A percentile compares a stretch with the other conserved stretches of the same genome.
Conservation (phyloP, 2,888 invertebrate species). For the Cosmopolites sordidus region DNA sequence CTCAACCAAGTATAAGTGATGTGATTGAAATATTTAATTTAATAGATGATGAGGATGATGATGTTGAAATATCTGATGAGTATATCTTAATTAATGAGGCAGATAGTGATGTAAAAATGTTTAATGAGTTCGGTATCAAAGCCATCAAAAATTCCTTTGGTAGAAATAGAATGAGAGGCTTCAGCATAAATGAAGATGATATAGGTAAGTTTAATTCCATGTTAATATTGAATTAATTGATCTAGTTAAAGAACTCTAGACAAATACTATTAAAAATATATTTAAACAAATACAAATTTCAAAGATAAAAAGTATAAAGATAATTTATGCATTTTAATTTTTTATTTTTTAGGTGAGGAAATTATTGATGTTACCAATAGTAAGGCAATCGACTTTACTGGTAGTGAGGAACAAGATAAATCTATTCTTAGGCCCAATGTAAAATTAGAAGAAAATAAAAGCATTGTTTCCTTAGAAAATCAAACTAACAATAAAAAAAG, state of each 20-base stretch:
- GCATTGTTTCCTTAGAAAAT: too few relatives aligned
- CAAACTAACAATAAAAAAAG: too few relatives aligned
- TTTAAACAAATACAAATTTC: neutral
- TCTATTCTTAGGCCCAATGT: too few relatives aligned
- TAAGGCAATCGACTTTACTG: too few relatives aligned
- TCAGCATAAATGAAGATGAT: conserved; percentile 21
- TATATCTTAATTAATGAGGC: conserved; percentile 34
- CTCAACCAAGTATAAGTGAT: conserved; percentile 25
- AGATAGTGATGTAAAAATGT: conserved; percentile 21
- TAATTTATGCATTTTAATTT: too few relatives aligned
- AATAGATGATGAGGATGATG: conserved; percentile 33
- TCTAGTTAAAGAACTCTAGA: neutral
- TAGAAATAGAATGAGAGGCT: conserved; percentile 21
- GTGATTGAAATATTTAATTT: conserved; percentile 33
- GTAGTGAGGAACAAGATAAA: too few relatives aligned
- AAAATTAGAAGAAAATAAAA: too few relatives aligned
- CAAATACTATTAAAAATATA: too few relatives aligned
- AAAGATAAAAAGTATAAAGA: neutral
- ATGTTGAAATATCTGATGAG: conserved; percentile 36
- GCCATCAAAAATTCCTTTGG: conserved; percentile 12
- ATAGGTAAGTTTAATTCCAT: conserved; percentile 12
- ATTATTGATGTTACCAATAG: conserved; percentile 5
- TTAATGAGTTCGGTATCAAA: conserved; percentile 8
- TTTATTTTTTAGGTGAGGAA: conserved; percentile 11
- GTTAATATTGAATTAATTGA: neutral